Evolutionary conservation across 2,888 invertebrate species (phyloP).

Genomic region (Bellardia bayeri): DNA sequence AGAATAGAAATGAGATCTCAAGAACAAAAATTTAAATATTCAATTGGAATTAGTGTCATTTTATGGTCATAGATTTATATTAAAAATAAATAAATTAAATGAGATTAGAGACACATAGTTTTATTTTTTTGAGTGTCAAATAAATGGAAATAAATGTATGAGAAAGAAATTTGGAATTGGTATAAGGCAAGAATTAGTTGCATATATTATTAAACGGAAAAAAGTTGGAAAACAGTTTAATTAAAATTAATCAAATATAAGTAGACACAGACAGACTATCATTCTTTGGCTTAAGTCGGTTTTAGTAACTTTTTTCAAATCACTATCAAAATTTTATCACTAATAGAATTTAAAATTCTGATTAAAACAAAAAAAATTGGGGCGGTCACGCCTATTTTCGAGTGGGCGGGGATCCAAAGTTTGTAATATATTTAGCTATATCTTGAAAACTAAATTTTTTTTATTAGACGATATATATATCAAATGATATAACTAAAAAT

Average conservation of each 20-base stretch:
- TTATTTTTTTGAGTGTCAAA: background rate
- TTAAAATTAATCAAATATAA: background rate
- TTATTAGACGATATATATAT: too few relatives aligned
- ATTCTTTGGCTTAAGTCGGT: too few relatives aligned
- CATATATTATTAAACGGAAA: background rate
- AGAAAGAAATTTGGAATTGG: slow-evolving; percentile 1
- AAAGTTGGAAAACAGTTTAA: background rate
- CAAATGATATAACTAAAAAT: too few relatives aligned
- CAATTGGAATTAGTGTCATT: slow-evolving; percentile 51
- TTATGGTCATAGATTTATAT: slow-evolving; percentile 1
- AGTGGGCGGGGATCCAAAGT: too few relatives aligned
- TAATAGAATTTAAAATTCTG: too few relatives aligned
- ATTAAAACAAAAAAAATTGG: too few relatives aligned
- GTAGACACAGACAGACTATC: too few relatives aligned
- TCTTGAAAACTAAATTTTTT: too few relatives aligned
- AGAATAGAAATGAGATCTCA: background rate
- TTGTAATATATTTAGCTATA: too few relatives aligned
- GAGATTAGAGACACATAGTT: slow-evolving; percentile 18
- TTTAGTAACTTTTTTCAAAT: too few relatives aligned
- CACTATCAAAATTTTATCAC: too few relatives aligned
- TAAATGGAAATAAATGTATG: slow-evolving; percentile 25
- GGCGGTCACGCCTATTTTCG: too few relatives aligned
- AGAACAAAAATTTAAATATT: slow-evolving; percentile 2
- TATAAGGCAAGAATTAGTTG: background rate
- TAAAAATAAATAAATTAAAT: slow-evolving; percentile 13